These are phyloP conservation scores for Pocillopora meandrina DNA, from an alignment of 92 coral and sea anemone species.

Conservation along the genomic window DNA sequence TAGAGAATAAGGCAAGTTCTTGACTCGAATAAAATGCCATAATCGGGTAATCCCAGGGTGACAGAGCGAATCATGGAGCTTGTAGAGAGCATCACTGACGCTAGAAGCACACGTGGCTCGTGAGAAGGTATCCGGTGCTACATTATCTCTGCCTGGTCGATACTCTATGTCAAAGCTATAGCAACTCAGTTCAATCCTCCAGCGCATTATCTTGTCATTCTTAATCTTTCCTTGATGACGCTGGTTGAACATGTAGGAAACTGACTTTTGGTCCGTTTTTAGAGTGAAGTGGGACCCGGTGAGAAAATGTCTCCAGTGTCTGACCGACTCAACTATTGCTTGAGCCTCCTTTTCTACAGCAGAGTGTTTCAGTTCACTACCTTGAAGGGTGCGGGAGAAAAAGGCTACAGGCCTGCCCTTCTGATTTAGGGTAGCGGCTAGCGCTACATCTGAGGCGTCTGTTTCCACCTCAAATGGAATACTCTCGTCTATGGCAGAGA, in stretches of 20 bases:
- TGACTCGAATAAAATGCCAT: slow-evolving; percentile 52
- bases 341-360: slow-evolving; percentile 53
- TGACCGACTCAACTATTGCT: slow-evolving; percentile 34
- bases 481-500: slow-evolving; percentile 49
- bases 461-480: slow-evolving; percentile 59
- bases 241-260: neutral
- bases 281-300: slow-evolving; percentile 49
- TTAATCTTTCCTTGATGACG: neutral
- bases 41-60: slow-evolving; percentile 67
- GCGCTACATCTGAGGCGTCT: slow-evolving; percentile 56
- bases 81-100: neutral
- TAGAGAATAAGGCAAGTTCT: slow-evolving; percentile 59
- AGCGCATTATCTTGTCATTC: neutral
- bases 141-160: slow-evolving; percentile 17
- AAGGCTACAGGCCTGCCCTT: slow-evolving; percentile 56
- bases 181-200: no score
- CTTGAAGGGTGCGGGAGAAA: slow-evolving; percentile 43
- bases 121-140: slow-evolving; percentile 53
- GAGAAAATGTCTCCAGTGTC: slow-evolving; percentile 58
- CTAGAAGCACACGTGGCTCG: slow-evolving; percentile 52
- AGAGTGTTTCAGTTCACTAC: slow-evolving; percentile 48
- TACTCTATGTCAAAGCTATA: no score
- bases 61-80: slow-evolving; percentile 53
- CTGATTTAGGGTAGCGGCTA: slow-evolving; percentile 59
- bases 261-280: slow-evolving; percentile 50